Base-by-base conservation (phyloP, 1,140 invertebrate species). In the Leptinotarsa texana region DNA sequence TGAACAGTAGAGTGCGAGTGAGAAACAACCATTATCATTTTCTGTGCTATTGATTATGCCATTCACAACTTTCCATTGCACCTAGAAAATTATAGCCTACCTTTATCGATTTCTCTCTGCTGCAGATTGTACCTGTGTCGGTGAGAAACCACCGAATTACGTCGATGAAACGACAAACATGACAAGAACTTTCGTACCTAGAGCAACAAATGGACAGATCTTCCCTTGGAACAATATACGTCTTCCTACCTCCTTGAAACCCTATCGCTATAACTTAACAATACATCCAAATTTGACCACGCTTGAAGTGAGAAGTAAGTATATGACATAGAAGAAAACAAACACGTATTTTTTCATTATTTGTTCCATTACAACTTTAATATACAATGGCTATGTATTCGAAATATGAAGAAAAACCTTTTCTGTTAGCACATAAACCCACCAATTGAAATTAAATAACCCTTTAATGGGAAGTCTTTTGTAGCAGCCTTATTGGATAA, bases 271-370 rank as follows among this genome's bases (percentile, higher is more conserved):
- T 84, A 93, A 93, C 81, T 90, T 99, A 27, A 93, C 92, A 82
- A 92, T 98, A 73, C 96, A 98, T 88, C 96, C 97, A 65, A 98
- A 98, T 87, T 87, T 98, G 22, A 96, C 95, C 22, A 96, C 94
- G 48, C 89, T 95, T 65, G 93, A 94, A 85, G 91, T 97, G 62
- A 93, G 93, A 90, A 95, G 94, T 95, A 84, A 86, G 75, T 74
- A 67, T 57, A 17, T 57, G 3, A 17, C 17, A 6, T 57, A 57
- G n/a, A 57, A 57, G 17, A 42, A 42, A 11, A 11, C 8, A 42
- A 42, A 42, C 8, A 42, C 11, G 33, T 42, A 42, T 42, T 42
- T 27, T 11, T 42, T 42, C 8, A 42, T 42, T 11, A 42, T 3
- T 42, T 42, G 8, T 42, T 42, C 11, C 8, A 42, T 42, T 42